Evolutionary conservation across 92 coral and sea anemone species (phyloP).

Genomic region (Epizoanthus fatuus): DNA sequence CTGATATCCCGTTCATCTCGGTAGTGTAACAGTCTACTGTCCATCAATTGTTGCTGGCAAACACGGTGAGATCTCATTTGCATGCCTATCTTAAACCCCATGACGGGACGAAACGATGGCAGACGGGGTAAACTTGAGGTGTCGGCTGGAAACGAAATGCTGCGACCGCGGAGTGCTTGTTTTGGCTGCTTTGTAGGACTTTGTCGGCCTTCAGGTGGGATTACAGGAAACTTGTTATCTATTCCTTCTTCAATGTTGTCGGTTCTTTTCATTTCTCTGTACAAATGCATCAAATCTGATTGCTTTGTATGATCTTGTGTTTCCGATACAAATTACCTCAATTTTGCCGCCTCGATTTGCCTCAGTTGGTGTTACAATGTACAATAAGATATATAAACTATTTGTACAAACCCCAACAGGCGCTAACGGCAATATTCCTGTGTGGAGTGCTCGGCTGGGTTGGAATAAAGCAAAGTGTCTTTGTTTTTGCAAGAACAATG

Average conservation of each 20-base stretch:
- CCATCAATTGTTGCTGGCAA: neutral
- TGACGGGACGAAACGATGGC: slow-evolving; percentile 34
- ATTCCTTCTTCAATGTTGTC: neutral
- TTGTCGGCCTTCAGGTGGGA: neutral
- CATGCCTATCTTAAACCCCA: slow-evolving; percentile 31
- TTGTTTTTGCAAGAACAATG: too few relatives aligned
- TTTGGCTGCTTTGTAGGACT: slow-evolving; percentile 3
- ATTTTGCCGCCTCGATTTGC: too few relatives aligned
- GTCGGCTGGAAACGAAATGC: neutral
- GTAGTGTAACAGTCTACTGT: slow-evolving; percentile 11
- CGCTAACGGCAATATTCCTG: too few relatives aligned
- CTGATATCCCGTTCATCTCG: slow-evolving; percentile 10
- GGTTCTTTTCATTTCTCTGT: neutral
- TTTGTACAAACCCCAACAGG: too few relatives aligned
- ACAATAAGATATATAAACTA: too few relatives aligned
- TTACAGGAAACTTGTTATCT: neutral
- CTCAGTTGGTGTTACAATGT: too few relatives aligned
- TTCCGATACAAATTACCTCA: neutral
- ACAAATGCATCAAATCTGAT: neutral
- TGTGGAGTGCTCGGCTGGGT: too few relatives aligned
- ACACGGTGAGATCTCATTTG: slow-evolving; percentile 29
- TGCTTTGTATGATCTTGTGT: neutral
- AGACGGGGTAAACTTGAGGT: slow-evolving; percentile 13
- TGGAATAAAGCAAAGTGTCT: too few relatives aligned
- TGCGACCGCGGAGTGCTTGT: neutral